Percentiles rank a stretch among this genome's conserved stretches.
Evolutionary conservation across 2,113 vertebrate genomes (phyloP).

Genomic region (Pterophyllum scalare): DNA sequence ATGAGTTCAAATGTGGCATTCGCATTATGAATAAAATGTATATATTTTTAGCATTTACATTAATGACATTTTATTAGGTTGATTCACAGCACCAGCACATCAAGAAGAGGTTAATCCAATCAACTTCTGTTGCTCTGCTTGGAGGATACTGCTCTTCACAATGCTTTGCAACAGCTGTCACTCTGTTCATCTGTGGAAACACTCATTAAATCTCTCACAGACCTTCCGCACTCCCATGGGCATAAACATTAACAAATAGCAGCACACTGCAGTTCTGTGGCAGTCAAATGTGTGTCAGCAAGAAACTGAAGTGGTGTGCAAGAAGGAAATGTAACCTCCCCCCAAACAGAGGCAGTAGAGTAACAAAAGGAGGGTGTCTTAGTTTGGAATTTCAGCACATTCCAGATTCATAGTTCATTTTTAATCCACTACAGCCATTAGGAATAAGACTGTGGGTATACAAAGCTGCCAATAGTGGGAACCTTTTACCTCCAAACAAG

Average conservation of each 20-base stretch:
- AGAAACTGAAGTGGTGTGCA: background rate
- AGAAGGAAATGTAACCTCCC: background rate
- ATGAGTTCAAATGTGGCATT: background rate
- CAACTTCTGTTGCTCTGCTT: slow-evolving; percentile 18
- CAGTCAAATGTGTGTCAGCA: background rate
- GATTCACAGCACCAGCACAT: slow-evolving; percentile 13
- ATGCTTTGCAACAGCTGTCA: slow-evolving; percentile 16
- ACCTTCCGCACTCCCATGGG: slow-evolving; percentile 10
- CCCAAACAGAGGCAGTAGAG: background rate
- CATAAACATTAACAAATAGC: slow-evolving; percentile 1
- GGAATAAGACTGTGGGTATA: background rate
- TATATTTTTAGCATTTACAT: background rate
- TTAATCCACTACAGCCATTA: background rate
- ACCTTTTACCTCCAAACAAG: slow-evolving; percentile 1
- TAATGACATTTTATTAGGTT: slow-evolving; percentile 24
- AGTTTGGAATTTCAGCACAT: background rate
- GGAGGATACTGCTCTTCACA: slow-evolving; percentile 36
- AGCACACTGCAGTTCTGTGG: background rate
- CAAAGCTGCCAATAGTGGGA: slow-evolving; percentile 1
- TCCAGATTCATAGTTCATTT: background rate
- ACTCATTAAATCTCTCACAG: slow-evolving; percentile 38
- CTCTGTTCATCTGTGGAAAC: slow-evolving; percentile 27
- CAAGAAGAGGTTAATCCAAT: slow-evolving; percentile 41
- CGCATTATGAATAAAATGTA: background rate
- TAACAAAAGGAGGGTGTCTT: background rate